phyloP scores from a whole-genome alignment of 2,113 vertebrate genomes.

The Notarius lentiginosus region DNA sequence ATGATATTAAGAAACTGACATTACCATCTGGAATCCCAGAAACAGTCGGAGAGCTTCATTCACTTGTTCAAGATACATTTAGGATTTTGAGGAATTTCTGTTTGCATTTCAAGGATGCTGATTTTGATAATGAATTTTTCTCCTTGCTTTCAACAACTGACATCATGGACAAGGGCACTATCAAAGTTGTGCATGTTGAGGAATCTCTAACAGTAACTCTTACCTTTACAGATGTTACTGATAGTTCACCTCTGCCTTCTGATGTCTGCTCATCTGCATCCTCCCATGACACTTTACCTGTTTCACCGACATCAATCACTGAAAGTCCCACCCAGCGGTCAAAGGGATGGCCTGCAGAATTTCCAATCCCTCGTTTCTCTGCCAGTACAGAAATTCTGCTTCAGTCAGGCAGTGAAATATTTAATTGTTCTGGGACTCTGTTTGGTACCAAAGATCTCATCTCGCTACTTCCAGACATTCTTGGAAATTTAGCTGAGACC shows the following conservation, averaged over 20 bases:
- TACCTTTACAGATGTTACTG: not conserved
- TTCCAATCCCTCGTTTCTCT: not conserved
- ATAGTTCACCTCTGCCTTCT: not conserved
- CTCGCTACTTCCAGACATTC: conserved; percentile 7
- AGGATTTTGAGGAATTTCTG: conserved; percentile 9
- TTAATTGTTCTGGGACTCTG: not conserved
- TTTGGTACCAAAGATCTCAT: not conserved
- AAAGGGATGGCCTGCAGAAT: not conserved
- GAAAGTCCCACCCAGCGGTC: conserved; percentile 14
- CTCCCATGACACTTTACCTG: not conserved
- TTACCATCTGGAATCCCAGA: not conserved
- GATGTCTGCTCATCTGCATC: not conserved
- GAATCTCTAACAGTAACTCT: too few relatives aligned
- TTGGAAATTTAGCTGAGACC: conserved; percentile 16
- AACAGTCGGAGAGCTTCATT: not conserved
- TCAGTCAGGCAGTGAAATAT: too few relatives aligned
- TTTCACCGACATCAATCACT: not conserved
- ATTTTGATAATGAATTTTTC: conserved; percentile 14
- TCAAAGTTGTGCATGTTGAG: not conserved
- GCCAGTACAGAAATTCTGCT: too few relatives aligned
- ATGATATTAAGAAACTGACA: not conserved
- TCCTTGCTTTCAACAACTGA: conserved; percentile 23
- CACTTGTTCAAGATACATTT: conserved; percentile 13
- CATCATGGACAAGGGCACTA: conserved; percentile 8
- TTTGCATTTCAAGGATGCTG: conserved; percentile 28